These are phyloP conservation scores for Zeugodacus cucurbitae DNA, from an alignment of 1,140 invertebrate species.

Conservation along the genomic window DNA sequence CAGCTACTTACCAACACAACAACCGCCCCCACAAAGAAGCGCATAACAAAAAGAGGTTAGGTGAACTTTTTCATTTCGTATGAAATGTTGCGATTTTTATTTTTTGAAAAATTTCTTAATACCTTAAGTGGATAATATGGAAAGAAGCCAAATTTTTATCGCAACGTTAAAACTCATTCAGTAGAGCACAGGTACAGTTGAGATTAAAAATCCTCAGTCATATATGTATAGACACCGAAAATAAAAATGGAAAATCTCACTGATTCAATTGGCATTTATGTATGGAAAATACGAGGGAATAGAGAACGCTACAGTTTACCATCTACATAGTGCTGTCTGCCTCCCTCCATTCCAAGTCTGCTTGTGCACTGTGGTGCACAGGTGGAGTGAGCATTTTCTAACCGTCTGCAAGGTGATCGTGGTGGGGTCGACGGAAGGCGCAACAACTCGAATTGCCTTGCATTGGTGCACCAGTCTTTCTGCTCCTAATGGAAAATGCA, in stretches of 20 bases:
- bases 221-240: conserved; percentile 1
- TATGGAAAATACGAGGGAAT: background rate
- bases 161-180: conserved; percentile 39
- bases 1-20: background rate
- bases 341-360: background rate
- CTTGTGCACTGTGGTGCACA: background rate
- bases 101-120: conserved; percentile 42
- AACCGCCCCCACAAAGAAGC: background rate
- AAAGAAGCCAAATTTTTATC: conserved; percentile 45
- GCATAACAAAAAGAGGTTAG: background rate
- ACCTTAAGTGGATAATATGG: conserved; percentile 45
- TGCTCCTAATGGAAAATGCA: background rate
- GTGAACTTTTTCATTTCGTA: background rate
- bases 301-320: background rate
- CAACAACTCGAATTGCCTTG: background rate
- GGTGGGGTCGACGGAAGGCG: background rate
- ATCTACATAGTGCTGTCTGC: background rate
- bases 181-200: conserved; percentile 22
- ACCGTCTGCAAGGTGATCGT: background rate
- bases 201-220: conserved; percentile 4
- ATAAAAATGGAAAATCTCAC: background rate
- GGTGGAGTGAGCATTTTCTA: background rate
- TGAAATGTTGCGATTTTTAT: conserved; percentile 10
- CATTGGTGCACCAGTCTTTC: background rate
- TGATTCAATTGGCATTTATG: conserved; percentile 4